Base-by-base conservation (phyloP, 2,888 invertebrate species). In the Adelognathus sp. region DNA sequence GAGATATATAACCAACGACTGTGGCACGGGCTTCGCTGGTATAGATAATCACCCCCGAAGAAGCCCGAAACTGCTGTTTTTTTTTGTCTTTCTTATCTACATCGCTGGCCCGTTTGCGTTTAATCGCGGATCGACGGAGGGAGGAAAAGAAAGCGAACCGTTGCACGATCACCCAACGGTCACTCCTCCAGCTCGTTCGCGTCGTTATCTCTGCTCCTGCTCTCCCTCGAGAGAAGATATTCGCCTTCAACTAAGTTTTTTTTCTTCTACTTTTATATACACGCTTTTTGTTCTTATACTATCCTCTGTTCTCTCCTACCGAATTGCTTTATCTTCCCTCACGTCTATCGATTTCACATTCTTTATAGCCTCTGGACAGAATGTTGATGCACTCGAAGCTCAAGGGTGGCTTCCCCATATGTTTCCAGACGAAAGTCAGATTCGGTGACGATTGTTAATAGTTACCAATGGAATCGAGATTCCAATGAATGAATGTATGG, bases 31-130 rank as follows among this genome's bases (percentile, higher is more conserved):
- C 76, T 46, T 46, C 21, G 46, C 64, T 54, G 41, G 54, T 63
- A 72, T 36, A 79, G 79, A 77, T 80, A 77, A 80, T 77, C 67
- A 80, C 69, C 33, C 69, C 33, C 69, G 21, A 4, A 69, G 72
- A 44, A 73, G 33, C 56, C 33, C 61, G 54, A 60, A 33, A 75
- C 44, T n/a, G 31, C 56, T 31, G 41, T 64, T 31, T 61, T 64
- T 44, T 70, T 60, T 75, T 44, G n/a, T n/a, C n/a, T 63, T 54
- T 56, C 63, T 79, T 75, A 70, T 72, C 69, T 79, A 39, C 64
- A 69, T 54, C 46, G 52, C 29, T 44, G 21, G 58, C 54, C 24
- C 29, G 50, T 46, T 66, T 6, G 60, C 50, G 16, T 54, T 64
- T 33, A 27, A 64, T 27, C 44, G 50, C 1, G 31, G 60, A 16